Evolutionary conservation across 2,888 invertebrate species (phyloP).

Genomic region (Drosophila mettleri): DNA sequence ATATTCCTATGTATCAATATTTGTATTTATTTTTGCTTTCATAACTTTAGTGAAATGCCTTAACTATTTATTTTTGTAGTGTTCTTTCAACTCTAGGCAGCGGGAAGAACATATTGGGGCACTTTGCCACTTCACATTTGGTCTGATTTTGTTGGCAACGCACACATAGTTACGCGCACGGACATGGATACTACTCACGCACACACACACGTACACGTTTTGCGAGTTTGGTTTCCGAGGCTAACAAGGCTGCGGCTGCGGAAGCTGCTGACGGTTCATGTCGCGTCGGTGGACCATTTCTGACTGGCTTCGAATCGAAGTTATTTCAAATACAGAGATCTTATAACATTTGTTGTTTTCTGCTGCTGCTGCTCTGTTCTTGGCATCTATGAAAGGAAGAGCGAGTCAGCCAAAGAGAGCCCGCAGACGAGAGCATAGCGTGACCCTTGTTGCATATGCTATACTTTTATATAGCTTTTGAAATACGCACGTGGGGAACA

Average conservation of each 20-base stretch:
- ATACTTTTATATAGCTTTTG: slow-evolving; percentile 10
- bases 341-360: slow-evolving; percentile 47
- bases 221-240: slow-evolving; percentile 58
- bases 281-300: slow-evolving; percentile 85
- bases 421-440: slow-evolving; percentile 29
- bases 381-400: slow-evolving; percentile 10
- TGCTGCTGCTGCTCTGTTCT: slow-evolving; percentile 34
- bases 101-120: slow-evolving; percentile 30
- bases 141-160: slow-evolving; percentile 49
- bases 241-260: slow-evolving; percentile 55
- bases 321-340: slow-evolving; percentile 57
- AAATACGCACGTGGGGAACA: slow-evolving; percentile 52
- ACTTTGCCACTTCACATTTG: slow-evolving; percentile 55
- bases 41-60: slow-evolving; percentile 7
- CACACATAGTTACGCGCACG: slow-evolving; percentile 20
- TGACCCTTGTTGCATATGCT: slow-evolving; percentile 64
- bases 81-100: slow-evolving; percentile 45
- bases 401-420: not conserved
- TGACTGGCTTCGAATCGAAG: slow-evolving; percentile 79
- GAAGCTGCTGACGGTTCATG: slow-evolving; percentile 78
- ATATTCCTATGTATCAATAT: slow-evolving; percentile 20
- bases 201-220: slow-evolving; percentile 28
- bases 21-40: not conserved
- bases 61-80: slow-evolving; percentile 24
- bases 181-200: slow-evolving; percentile 19